Evolutionary conservation across 2,888 invertebrate genomes (phyloP), one percentile per base, ranked within the genome.

Genomic region (Mythimna albipuncta): DNA sequence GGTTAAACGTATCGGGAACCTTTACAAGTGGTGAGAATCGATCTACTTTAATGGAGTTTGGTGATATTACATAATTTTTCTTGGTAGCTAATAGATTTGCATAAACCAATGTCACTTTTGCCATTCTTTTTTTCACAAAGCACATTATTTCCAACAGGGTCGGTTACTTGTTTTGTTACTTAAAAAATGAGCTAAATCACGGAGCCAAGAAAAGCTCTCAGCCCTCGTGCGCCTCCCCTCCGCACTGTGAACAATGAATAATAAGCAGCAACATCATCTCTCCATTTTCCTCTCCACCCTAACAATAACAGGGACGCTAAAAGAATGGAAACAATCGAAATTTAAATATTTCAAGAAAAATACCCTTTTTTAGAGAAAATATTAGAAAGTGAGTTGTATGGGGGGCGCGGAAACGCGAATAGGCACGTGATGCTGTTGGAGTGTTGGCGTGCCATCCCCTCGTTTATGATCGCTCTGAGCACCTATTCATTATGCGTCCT

Each of bases 121-220:
- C 85, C 83, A 85, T 88, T 84, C 72, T 88, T 88, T 86, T 89
- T 87, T 89, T 87, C 79, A 87, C 75, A 85, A 86, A 79, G 77
- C 68, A 76, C 84, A 91, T 91, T 92, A 89, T 91, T 93, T 89
- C 84, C 85, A 88, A 87, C 77, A 88, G 88, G 76, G 75, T 76
- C 83, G 84, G 77, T 85, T 90, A 94, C 94, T 93, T 93, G 93
- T 93, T 92, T 94, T 94, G 92, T 93, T 93, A 93, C 91, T 93
- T 93, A 91, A 95, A 95, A 94, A 95, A 94, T 94, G 93, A 94
- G 94, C 90, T 89, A 91, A 94, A 94, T 95, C 95, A 95, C 91
- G 92, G 88, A 89, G 91, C 85, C 85, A 88, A 89, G 91, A 89
- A 93, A 93, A 91, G 93, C 93, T 91, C 89, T 90, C 88, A 90